phyloP scores from a whole-genome alignment of 1,140 invertebrate genomes.

The Linepithema humile region DNA sequence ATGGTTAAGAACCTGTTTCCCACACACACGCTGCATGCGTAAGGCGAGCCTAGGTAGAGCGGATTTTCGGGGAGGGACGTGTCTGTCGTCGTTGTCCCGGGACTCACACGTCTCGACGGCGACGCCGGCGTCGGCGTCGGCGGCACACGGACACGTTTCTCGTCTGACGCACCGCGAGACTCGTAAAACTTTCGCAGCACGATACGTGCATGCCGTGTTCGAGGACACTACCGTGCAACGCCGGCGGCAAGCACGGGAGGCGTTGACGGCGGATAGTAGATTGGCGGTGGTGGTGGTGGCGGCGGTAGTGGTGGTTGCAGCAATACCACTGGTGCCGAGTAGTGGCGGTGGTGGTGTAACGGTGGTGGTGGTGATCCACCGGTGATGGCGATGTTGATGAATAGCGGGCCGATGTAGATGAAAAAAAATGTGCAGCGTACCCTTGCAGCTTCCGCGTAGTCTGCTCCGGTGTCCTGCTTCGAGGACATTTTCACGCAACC shows the following conservation, averaged over 20 bases:
- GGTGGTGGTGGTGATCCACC: constrained; percentile 37
- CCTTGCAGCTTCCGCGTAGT: neutral
- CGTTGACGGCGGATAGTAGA: too few species aligned
- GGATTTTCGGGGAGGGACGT: constrained; percentile 54
- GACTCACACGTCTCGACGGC: constrained; percentile 66
- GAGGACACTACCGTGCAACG: constrained; percentile 72
- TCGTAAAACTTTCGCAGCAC: constrained; percentile 71
- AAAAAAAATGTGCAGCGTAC: neutral
- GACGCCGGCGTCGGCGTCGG: constrained; percentile 60
- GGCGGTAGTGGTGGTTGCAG: constrained; percentile 49
- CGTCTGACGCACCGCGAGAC: constrained; percentile 69
- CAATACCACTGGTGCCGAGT: constrained; percentile 19
- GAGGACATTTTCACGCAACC: neutral
- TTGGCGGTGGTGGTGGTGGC: constrained; percentile 57
- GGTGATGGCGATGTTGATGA: constrained; percentile 24
- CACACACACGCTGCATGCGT: constrained; percentile 69
- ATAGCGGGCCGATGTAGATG: neutral
- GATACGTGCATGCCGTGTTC: constrained; percentile 73
- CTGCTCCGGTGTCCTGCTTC: neutral
- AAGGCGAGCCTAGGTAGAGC: constrained; percentile 68
- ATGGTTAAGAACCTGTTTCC: constrained; percentile 70
- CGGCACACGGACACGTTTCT: constrained; percentile 61
- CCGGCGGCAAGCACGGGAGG: constrained; percentile 68
- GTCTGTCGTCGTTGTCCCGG: constrained; percentile 56
- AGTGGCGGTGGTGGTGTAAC: constrained; percentile 29